Conservation (phyloP, 2,888 invertebrate species). For the Cheilosia grossa region DNA sequence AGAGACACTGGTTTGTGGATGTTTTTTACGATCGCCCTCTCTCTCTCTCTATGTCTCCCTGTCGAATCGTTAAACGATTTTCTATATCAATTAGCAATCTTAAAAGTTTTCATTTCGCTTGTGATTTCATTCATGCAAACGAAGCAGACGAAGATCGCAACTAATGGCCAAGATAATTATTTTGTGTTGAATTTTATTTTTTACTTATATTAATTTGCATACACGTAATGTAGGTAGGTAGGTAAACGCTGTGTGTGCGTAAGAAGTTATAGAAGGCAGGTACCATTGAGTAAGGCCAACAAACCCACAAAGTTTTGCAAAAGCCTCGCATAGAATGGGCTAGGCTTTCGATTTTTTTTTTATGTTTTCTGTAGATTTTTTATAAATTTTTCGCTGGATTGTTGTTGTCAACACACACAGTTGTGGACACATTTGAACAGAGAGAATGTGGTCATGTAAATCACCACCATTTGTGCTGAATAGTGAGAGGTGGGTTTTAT, state of each 20-base stretch:
- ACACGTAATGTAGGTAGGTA: conserved; percentile 3
- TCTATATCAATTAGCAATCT: conserved; percentile 62
- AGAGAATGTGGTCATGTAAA: conserved; percentile 41
- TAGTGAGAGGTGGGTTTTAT: conserved; percentile 31
- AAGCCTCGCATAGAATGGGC: conserved; percentile 36
- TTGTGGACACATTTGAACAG: background rate
- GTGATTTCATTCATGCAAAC: conserved; percentile 44
- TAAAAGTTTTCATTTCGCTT: conserved; percentile 54
- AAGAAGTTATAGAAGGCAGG: conserved; percentile 7
- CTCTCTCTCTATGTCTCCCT: background rate
- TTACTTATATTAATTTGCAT: conserved; percentile 52
- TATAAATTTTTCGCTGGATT: background rate
- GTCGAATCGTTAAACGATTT: conserved; percentile 51
- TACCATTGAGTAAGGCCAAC: conserved; percentile 39
- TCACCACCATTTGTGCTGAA: conserved; percentile 25
- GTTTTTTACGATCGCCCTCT: conserved; percentile 1
- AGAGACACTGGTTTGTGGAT: conserved; percentile 24
- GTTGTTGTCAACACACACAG: background rate
- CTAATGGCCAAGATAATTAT: conserved; percentile 23
- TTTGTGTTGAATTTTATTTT: background rate
- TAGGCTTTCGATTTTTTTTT: conserved; percentile 52
- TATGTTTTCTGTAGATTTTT: conserved; percentile 1
- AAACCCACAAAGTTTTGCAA: conserved; percentile 59
- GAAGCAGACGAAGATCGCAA: conserved; percentile 2
- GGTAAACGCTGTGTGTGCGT: conserved; percentile 18